phyloP scores from a whole-genome alignment of 2,113 vertebrate genomes.

The Tamias sibiricus region DNA sequence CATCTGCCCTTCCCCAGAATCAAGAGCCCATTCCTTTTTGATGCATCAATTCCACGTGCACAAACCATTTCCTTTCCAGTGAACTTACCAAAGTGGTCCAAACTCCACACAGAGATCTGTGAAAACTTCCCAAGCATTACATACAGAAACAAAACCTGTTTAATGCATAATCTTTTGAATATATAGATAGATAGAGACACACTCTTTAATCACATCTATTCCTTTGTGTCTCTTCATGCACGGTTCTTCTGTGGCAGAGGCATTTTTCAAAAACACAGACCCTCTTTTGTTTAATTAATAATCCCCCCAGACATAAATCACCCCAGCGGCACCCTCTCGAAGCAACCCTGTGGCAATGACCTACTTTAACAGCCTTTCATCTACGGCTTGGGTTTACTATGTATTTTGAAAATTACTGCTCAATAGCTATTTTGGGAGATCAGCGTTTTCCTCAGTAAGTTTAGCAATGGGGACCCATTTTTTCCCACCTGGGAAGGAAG shows the following conservation, averaged over 20 bases:
- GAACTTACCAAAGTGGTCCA: conserved; percentile 43
- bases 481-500: conserved; percentile 66
- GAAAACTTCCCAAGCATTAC: conserved; percentile 43
- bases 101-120: conserved; percentile 41
- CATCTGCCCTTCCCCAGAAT: not conserved
- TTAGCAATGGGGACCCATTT: conserved; percentile 70
- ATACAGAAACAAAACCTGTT: not conserved
- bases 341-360: conserved; percentile 79
- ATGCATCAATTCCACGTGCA: not conserved
- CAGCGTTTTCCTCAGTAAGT: conserved; percentile 76
- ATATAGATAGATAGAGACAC: conserved; percentile 43
- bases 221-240: conserved; percentile 59
- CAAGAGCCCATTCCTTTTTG: not conserved
- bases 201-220: conserved; percentile 69
- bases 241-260: conserved; percentile 60
- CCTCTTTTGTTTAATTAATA: conserved; percentile 85
- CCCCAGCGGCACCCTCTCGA: conserved; percentile 71
- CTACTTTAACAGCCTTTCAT: conserved; percentile 81
- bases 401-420: conserved; percentile 82
- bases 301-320: conserved; percentile 83
- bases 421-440: conserved; percentile 77
- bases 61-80: not conserved
- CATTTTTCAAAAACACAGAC: conserved; percentile 82
- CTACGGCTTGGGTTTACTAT: conserved; percentile 77
- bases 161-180: conserved; percentile 59